Evolutionary conservation across 53 echinoderm and acorn worm genomes (phyloP), one percentile per base, ranked within the genome.

Genomic region (Astropecten irregularis): DNA sequence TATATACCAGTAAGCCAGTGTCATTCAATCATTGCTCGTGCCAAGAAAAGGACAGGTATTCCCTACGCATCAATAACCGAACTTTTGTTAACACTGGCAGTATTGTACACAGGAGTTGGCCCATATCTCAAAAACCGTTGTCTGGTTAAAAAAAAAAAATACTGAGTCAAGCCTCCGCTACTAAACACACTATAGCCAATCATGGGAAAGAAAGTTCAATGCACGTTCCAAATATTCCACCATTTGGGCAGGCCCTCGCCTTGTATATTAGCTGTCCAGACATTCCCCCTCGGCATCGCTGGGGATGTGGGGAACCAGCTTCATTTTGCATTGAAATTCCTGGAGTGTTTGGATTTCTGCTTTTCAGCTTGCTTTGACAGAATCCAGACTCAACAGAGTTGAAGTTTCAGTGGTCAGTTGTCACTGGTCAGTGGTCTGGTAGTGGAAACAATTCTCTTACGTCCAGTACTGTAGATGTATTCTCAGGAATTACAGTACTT

Each of bases 271-370:
- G 56, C 46, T 46, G 62, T 34, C 62, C 62, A 79, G 79, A 79
- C 79, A 79, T 58, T 79, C 61, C 30, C 61, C 52, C 61, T 26
- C 39, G 62, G 62, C 49, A 79, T 79, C 19, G 61, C 44, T 38
- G 79, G 79, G n/a, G n/a, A n/a, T n/a, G n/a, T n/a, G n/a, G n/a
- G n/a, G n/a, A 60, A 61, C 47, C 44, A 62, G 62, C 62, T 79
- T 61, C 32, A 15, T 71, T 71, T 71, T 71, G 71, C 71, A 50
- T 71, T 62, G 79, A 79, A 79, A 79, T 79, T 79, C 79, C 79
- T 35, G 62, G 49, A 46, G 61, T 79, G 79, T 79, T 77, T 79
- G 40, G 42, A 61, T 79, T 79, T 79, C 79, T 32, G 18, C 39
- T 74, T 51, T 71, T 13, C 33, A 32, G 27, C 47, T 61, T 77